These are phyloP conservation scores for Prionailurus viverrinus DNA, from an alignment of 2,113 vertebrate genomes.

Conservation along the genomic window DNA sequence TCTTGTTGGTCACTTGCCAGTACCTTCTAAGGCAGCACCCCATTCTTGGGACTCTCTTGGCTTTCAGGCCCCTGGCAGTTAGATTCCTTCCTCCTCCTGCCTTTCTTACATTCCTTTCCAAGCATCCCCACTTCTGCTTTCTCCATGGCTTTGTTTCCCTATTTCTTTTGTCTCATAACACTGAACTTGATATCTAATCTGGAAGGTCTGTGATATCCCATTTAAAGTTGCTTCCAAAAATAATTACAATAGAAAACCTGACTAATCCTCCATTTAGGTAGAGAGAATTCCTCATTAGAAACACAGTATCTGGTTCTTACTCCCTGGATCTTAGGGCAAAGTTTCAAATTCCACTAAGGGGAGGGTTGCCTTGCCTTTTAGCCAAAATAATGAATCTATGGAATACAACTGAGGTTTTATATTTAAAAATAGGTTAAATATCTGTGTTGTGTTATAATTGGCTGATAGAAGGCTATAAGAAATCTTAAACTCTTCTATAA, in stretches of 20 bases:
- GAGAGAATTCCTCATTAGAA: not conserved
- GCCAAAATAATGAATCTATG: not conserved
- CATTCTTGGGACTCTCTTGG: not conserved
- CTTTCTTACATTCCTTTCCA: not conserved
- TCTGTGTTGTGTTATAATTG: not conserved
- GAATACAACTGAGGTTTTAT: not conserved
- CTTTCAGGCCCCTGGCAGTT: not conserved
- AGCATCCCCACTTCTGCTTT: not conserved
- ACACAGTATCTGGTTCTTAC: not conserved
- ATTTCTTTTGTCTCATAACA: not conserved
- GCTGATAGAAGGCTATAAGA: not conserved
- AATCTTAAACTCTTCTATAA: not conserved
- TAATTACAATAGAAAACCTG: not conserved
- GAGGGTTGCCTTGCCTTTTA: not conserved
- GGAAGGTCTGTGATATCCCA: not conserved
- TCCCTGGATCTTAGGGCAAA: not conserved
- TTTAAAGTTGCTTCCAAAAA: constrained; percentile 42
- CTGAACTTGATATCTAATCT: not conserved
- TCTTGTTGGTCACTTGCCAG: not conserved
- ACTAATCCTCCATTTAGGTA: not conserved
- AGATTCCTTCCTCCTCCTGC: not conserved
- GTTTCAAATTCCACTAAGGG: not conserved
- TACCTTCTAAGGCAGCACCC: not conserved
- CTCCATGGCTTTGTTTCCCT: not conserved
- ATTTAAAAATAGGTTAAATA: not conserved